Evolutionary conservation across 2,113 vertebrate genomes (phyloP).

Genomic region (Platycercus adscitus): DNA sequence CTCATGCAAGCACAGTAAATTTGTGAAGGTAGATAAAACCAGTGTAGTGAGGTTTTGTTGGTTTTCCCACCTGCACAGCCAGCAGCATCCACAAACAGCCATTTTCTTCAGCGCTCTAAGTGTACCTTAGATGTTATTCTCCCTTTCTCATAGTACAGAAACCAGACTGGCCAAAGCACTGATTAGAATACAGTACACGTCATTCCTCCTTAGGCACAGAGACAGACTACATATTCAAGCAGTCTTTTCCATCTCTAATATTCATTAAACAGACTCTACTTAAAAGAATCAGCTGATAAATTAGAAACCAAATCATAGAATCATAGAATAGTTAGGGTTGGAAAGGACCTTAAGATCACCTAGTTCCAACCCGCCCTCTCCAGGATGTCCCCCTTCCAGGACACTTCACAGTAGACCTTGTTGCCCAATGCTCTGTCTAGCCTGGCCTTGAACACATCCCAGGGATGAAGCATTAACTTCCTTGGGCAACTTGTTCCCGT

Average conservation of each 20-base stretch:
- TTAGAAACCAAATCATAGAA: neutral
- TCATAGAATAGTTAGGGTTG: neutral
- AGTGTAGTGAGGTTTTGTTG: neutral
- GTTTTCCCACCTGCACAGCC: neutral
- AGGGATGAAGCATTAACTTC: neutral
- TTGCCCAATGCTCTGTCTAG: neutral
- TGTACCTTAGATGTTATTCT: neutral
- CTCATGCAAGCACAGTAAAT: neutral
- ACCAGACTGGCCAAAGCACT: neutral
- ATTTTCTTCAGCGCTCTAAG: neutral
- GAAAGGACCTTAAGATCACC: neutral
- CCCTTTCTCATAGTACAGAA: neutral
- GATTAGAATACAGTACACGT: neutral
- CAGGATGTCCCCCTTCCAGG: too few relatives aligned
- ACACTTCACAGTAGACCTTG: neutral
- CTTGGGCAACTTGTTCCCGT: neutral
- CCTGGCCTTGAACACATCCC: neutral
- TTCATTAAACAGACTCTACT: neutral
- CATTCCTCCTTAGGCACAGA: neutral
- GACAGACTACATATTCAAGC: neutral
- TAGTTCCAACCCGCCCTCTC: neutral
- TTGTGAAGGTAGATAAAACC: neutral
- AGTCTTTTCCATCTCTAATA: neutral
- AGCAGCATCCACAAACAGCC: neutral
- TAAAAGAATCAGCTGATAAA: neutral